Evolutionary conservation across 2,797 vertebrate species (phyloP).

Genomic region (Denticeps clupeoides): DNA sequence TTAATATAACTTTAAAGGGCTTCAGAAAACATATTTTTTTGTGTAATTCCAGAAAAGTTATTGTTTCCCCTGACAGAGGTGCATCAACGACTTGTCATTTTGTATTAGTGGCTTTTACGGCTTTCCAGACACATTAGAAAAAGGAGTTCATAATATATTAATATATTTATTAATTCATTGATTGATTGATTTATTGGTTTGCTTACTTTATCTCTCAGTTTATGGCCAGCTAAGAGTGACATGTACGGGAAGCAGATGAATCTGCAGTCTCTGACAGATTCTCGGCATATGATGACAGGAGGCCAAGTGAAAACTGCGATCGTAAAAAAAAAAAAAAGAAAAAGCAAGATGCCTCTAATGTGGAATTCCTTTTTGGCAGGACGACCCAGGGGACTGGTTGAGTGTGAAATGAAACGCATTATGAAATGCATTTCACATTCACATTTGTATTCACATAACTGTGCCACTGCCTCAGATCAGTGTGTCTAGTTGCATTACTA

Average conservation of each 20-base stretch:
- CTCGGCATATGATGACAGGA: constrained; percentile 17
- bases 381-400: no score
- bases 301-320: constrained; percentile 4
- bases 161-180: no score
- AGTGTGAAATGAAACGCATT: no score
- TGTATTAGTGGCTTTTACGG: constrained; percentile 44
- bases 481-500: no score
- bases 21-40: constrained; percentile 6
- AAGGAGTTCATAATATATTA: constrained; percentile 39
- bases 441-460: constrained; percentile 45
- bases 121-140: constrained; percentile 53
- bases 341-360: constrained; percentile 24
- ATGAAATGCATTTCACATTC: constrained; percentile 38
- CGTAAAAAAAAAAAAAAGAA: constrained; percentile 12
- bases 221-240: constrained; percentile 35
- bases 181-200: constrained; percentile 49
- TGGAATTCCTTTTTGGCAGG: constrained; percentile 28
- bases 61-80: constrained; percentile 3
- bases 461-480: constrained; percentile 32
- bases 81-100: constrained; percentile 36
- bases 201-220: constrained; percentile 48
- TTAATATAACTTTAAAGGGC: no score
- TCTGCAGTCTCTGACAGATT: constrained; percentile 15
- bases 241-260: constrained; percentile 28
- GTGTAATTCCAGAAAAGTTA: constrained; percentile 7